phyloP scores from a whole-genome alignment of 2,797 vertebrate genomes.

The Eulemur coronatus region DNA sequence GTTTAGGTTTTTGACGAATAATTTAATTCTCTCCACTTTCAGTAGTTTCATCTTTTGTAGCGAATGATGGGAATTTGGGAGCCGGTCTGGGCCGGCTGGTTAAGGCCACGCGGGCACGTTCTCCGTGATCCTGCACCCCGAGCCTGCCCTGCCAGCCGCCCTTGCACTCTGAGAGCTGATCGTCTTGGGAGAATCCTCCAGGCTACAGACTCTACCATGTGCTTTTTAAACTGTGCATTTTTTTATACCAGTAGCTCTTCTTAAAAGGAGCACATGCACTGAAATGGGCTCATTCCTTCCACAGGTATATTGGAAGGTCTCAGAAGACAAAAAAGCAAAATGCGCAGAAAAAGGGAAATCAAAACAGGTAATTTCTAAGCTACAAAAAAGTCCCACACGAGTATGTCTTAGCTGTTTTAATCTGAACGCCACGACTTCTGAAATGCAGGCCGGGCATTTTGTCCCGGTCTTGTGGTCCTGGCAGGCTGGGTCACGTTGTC shows the following conservation, averaged over 20 bases:
- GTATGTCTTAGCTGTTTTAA: background rate
- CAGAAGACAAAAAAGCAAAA: conserved; percentile 87
- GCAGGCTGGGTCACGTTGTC: rapidly evolving
- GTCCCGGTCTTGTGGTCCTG: background rate
- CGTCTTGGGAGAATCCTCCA: background rate
- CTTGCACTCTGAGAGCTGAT: background rate
- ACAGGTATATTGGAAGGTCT: conserved; percentile 93
- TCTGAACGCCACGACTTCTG: background rate
- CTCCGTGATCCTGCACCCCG: rapidly evolving
- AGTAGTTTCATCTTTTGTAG: too few relatives aligned
- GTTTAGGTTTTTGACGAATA: background rate
- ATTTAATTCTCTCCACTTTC: background rate
- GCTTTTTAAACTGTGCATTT: background rate
- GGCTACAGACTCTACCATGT: background rate
- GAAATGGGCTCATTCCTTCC: conserved; percentile 20
- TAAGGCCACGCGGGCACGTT: background rate
- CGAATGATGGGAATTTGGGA: rapidly evolving
- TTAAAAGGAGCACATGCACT: background rate
- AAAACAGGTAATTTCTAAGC: conserved; percentile 88
- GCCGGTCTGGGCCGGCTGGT: too few relatives aligned
- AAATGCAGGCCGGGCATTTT: rapidly evolving
- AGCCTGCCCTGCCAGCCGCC: background rate
- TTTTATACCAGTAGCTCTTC: background rate
- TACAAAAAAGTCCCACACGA: background rate
- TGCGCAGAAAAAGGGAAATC: conserved; percentile 97